These are phyloP conservation scores for Trissolcus japonicus DNA, from an alignment of 2,888 invertebrate species.

Conservation along the genomic window DNA sequence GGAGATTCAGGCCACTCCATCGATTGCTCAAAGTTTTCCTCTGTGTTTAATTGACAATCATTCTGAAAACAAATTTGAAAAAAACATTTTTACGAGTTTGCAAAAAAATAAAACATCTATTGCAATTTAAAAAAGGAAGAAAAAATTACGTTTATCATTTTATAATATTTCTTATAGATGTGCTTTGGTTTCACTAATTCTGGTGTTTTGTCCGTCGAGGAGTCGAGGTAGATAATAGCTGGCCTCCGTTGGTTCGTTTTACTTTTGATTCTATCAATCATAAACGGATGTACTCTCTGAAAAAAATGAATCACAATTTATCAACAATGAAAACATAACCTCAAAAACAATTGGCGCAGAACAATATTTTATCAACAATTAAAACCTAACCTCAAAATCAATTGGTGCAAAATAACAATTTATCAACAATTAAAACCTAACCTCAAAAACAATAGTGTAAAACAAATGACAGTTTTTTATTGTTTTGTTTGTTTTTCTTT, in stretches of 20 bases:
- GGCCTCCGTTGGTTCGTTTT: slow-evolving; percentile 74
- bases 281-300: slow-evolving; percentile 72
- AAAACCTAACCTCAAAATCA: too few species aligned
- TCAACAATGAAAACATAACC: not conserved
- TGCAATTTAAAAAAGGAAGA: not conserved
- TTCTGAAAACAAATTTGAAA: slow-evolving; percentile 62
- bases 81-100: not conserved
- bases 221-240: slow-evolving; percentile 72
- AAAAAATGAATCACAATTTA: slow-evolving; percentile 24
- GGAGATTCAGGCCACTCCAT: slow-evolving; percentile 67
- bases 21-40: slow-evolving; percentile 65
- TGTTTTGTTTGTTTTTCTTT: not conserved
- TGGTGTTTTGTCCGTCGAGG: slow-evolving; percentile 67
- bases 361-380: too few species aligned
- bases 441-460: not conserved
- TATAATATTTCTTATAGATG: slow-evolving; percentile 70
- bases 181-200: slow-evolving; percentile 69
- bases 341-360: not conserved
- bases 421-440: too few species aligned
- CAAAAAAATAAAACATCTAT: not conserved
- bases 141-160: slow-evolving; percentile 59
- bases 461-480: not conserved
- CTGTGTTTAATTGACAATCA: slow-evolving; percentile 64
- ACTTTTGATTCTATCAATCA: slow-evolving; percentile 73
- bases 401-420: not conserved